Evolutionary conservation across 64 coral and sea anemone genomes (phyloP).

Genomic region (Orbicella faveolata): DNA sequence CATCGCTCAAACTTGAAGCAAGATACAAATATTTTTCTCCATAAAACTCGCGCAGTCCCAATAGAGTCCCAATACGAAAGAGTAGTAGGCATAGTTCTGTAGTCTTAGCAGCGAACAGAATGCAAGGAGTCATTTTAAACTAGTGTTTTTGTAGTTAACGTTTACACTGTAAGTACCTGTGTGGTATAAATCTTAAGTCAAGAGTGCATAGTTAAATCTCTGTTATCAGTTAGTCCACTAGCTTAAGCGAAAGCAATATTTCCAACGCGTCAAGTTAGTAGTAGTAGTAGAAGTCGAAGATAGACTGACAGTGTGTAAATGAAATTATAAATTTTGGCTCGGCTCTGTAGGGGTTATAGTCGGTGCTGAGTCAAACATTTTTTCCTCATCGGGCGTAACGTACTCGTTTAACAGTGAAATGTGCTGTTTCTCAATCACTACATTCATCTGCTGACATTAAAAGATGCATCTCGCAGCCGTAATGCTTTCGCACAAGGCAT

Average conservation of each 20-base stretch:
- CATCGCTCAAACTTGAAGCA: background rate
- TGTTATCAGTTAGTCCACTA: background rate
- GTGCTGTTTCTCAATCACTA: background rate
- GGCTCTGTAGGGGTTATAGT: background rate
- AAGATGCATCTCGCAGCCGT: background rate
- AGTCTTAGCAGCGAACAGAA: background rate
- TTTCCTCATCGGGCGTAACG: background rate
- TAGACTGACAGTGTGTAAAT: background rate
- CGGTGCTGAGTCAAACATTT: background rate
- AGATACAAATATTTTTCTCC: constrained; percentile 2
- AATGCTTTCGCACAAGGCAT: too few relatives aligned
- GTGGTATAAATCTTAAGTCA: background rate
- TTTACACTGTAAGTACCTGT: background rate
- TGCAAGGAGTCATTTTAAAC: background rate
- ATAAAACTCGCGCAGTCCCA: background rate
- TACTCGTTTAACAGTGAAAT: background rate
- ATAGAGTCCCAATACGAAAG: background rate
- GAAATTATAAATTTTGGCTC: background rate
- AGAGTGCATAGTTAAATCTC: background rate
- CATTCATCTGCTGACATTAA: background rate
- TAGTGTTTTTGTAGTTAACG: background rate
- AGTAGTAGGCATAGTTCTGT: background rate
- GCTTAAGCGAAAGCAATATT: background rate
- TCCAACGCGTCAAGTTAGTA: background rate
- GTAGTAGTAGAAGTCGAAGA: background rate